Base-by-base conservation (phyloP, 2,797 vertebrate genomes). In the Halcyon smyrnensis region DNA sequence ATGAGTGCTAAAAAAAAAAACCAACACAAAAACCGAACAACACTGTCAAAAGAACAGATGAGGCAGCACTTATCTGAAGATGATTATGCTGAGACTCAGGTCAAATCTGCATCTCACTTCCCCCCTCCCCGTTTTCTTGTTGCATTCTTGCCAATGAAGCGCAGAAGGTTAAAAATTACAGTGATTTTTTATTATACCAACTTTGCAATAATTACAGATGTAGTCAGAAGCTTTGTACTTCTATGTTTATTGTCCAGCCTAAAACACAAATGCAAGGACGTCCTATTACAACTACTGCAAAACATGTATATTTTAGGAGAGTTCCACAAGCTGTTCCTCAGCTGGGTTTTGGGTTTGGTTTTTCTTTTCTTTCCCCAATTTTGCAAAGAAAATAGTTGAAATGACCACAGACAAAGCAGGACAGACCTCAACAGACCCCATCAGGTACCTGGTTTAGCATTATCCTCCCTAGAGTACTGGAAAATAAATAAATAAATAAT, bases 1-100 rank as follows among this genome's bases (percentile, higher is more conserved):
- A 93, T 64, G 70, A 93, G 59, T 45, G n/a, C 60, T 53, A 70
- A 69, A 84, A 77, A 84, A 81, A 1, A 69, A 64, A 83, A 73
- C 12, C 2, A 28, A 30, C 25, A 50, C 48, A 50, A 27, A 51
- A 51, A 51, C 4, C 51, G 30, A 51, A 51, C 39, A 88, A 18
- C 21, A 84, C 48, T 51, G 86, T 77, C 90, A 83, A 77, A 89
- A 93, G 90, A 95, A 91, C 77, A 95, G 90, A 95, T 90, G 90
- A 96, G 90, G 77, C 94, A 97, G 93, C 87, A 91, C 59, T 93
- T 86, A 94, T 95, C 87, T 95, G 77, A 94, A 86, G 94, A 95
- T 91, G 79, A 89, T 84, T 89, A 50, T 59, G 32, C n/a, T 27
- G 25, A 95, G 76, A 64, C 63, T 56, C 34, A n/a, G 74, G 48